A percentile compares a stretch with the other conserved stretches of the same genome.
Conservation (phyloP, 2,888 invertebrate genomes). For the Rotaria magnacalcarata region DNA sequence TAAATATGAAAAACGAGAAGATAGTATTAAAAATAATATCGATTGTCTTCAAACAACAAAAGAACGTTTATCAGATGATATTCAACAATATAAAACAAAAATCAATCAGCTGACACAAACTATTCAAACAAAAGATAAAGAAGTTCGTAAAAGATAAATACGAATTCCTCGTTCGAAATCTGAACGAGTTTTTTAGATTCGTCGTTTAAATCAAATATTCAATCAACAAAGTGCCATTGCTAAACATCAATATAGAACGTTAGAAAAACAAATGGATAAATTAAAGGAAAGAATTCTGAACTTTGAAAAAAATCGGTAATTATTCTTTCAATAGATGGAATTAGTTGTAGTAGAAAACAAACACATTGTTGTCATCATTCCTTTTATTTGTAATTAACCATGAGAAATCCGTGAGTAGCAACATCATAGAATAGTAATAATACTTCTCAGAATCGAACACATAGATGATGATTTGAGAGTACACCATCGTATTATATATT, state of each 20-base stretch:
- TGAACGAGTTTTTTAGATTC: not conserved
- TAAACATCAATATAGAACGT: constrained; percentile 27
- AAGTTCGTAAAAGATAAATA: not conserved
- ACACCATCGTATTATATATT: too few species aligned
- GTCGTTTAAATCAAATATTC: constrained; percentile 5
- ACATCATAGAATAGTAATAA: too few species aligned
- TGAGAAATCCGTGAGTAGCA: too few species aligned
- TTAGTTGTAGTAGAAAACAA: too few species aligned
- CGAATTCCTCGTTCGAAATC: too few species aligned
- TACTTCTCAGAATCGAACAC: too few species aligned
- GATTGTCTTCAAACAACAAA: not conserved
- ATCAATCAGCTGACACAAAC: constrained; percentile 5
- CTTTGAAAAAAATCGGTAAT: constrained; percentile 16
- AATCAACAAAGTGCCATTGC: not conserved
- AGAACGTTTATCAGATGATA: constrained; percentile 4
- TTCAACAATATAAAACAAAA: not conserved
- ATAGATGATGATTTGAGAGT: too few species aligned
- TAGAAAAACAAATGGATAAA: constrained; percentile 25
- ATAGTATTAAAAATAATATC: not conserved
- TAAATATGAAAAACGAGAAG: not conserved
- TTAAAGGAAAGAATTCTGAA: constrained; percentile 14
- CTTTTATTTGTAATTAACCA: too few species aligned
- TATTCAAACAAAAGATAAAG: constrained; percentile 26
- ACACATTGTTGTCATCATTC: too few species aligned
- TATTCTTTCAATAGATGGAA: not conserved